phyloP scores from a whole-genome alignment of 2,888 invertebrate species.

The Penaeus monodon region DNA sequence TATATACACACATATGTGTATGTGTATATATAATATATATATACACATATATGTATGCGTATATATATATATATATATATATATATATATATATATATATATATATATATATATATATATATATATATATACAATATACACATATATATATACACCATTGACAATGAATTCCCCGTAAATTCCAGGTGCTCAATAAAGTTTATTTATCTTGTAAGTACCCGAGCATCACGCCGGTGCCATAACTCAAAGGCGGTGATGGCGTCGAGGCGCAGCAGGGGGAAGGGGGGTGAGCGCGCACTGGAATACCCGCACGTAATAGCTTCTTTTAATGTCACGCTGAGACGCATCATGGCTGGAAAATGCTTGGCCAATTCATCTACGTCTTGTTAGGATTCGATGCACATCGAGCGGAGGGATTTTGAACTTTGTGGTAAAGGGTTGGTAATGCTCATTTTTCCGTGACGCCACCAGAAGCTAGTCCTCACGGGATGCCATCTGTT shows the following conservation, averaged over 20 bases:
- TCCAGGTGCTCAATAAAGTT: conserved; percentile 34
- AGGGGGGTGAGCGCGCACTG: conserved; percentile 22
- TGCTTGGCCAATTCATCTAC: conserved; percentile 25
- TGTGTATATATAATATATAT: background rate
- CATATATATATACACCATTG: background rate
- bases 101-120: background rate
- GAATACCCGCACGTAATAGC: conserved; percentile 41
- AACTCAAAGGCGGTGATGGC: conserved; percentile 44
- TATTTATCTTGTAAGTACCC: conserved; percentile 29
- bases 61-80: background rate
- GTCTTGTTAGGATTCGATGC: conserved; percentile 32
- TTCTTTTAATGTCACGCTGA: conserved; percentile 47
- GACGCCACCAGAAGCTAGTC: too few species aligned
- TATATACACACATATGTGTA: too few species aligned
- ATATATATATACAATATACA: background rate
- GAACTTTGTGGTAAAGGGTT: background rate
- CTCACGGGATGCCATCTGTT: conserved; percentile 1
- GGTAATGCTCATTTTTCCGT: background rate
- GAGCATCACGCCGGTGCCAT: conserved; percentile 32
- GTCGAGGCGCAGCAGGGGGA: conserved; percentile 36
- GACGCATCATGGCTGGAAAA: conserved; percentile 27
- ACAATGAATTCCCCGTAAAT: conserved; percentile 6
- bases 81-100: conserved; percentile 3
- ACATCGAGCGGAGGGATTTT: background rate
- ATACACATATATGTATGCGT: too few species aligned